Conservation (phyloP, 2,797 vertebrate species). For the Pseudomugil gertrudae region DNA sequence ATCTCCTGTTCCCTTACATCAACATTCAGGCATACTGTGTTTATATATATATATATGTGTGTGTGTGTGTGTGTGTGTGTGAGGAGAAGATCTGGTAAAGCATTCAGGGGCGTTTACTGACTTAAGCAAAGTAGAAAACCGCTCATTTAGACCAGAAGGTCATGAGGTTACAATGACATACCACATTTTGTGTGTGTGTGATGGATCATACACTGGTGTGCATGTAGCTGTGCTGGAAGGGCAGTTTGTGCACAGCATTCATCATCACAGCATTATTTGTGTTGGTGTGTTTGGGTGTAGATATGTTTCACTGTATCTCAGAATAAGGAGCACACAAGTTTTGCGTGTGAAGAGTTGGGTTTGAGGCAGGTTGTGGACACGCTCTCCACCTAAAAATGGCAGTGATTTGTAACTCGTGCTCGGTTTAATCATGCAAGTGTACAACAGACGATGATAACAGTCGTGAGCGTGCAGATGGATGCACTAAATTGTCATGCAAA, state of each 20-base stretch:
- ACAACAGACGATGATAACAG: too few relatives aligned
- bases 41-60: slow-evolving; percentile 5
- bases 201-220: slow-evolving; percentile 50
- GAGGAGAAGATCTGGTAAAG: slow-evolving; percentile 23
- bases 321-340: not conserved
- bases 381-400: too few relatives aligned
- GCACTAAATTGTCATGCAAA: too few relatives aligned
- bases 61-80: slow-evolving; percentile 11
- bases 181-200: slow-evolving; percentile 38
- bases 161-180: slow-evolving; percentile 52
- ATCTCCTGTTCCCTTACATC: slow-evolving; percentile 54
- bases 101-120: slow-evolving; percentile 42
- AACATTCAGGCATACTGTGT: slow-evolving; percentile 21
- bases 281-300: not conserved
- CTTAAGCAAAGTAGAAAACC: slow-evolving; percentile 51
- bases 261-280: slow-evolving; percentile 45
- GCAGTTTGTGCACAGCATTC: slow-evolving; percentile 59
- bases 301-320: not conserved
- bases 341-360: not conserved
- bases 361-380: too few relatives aligned
- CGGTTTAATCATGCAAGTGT: too few relatives aligned
- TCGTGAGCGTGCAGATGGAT: too few relatives aligned
- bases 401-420: too few relatives aligned
- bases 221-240: slow-evolving; percentile 64
- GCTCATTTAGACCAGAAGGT: slow-evolving; percentile 63